Conservation (phyloP, 2,113 vertebrate genomes). For the Gambusia affinis region DNA sequence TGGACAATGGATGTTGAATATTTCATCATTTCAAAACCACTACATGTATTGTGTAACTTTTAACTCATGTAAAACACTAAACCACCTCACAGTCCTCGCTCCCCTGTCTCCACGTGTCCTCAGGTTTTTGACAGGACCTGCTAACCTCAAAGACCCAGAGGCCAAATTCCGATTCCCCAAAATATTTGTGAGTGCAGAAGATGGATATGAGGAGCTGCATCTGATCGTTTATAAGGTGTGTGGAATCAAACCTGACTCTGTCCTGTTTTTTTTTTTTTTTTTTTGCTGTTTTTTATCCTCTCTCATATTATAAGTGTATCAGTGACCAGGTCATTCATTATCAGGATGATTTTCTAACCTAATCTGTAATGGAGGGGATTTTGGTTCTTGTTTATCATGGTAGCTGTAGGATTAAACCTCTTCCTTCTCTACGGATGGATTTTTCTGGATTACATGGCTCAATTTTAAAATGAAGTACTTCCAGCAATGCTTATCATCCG, state of each 20-base stretch:
- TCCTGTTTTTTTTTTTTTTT: neutral
- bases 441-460: conserved; percentile 54
- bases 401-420: conserved; percentile 36
- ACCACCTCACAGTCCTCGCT: neutral
- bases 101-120: conserved; percentile 16
- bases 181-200: conserved; percentile 93
- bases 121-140: conserved; percentile 96
- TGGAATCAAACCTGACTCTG: neutral
- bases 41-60: neutral
- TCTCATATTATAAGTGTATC: neutral
- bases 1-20: neutral
- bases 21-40: neutral
- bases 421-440: conserved; percentile 33
- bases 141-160: conserved; percentile 94
- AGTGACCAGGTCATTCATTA: conserved; percentile 19
- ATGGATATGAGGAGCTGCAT: conserved; percentile 92
- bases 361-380: conserved; percentile 50
- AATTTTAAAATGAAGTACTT: conserved; percentile 53
- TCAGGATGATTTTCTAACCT: conserved; percentile 36
- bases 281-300: neutral
- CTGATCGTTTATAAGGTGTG: conserved; percentile 98
- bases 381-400: conserved; percentile 19
- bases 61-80: neutral
- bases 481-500: conserved; percentile 22
- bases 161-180: conserved; percentile 94